These are phyloP conservation scores for Bombus soroeensis DNA, from an alignment of 1,140 invertebrate genomes.

Conservation along the genomic window DNA sequence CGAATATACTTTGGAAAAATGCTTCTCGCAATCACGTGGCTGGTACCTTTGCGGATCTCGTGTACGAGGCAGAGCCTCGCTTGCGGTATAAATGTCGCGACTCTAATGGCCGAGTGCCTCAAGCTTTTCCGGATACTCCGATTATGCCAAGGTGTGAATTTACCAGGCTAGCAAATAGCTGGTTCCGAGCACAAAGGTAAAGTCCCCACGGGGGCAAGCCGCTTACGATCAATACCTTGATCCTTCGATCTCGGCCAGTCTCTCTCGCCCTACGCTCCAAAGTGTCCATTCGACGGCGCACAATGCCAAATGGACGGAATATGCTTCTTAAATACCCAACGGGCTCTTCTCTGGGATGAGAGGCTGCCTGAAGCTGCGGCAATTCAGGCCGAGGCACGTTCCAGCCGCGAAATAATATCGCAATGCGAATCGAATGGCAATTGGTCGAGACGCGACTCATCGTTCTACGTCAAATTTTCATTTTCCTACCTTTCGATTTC, in stretches of 20 bases:
- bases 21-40: background rate
- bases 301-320: slow-evolving; percentile 73
- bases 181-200: slow-evolving; percentile 53
- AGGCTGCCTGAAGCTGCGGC: slow-evolving; percentile 61
- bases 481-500: background rate
- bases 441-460: background rate
- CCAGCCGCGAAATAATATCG: slow-evolving; percentile 59
- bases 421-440: slow-evolving; percentile 28
- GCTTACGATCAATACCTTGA: slow-evolving; percentile 80
- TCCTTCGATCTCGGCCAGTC: slow-evolving; percentile 66
- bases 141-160: slow-evolving; percentile 77
- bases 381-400: slow-evolving; percentile 72
- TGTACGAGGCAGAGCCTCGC: background rate
- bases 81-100: slow-evolving; percentile 52
- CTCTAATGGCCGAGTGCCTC: slow-evolving; percentile 63
- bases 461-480: background rate
- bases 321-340: slow-evolving; percentile 71
- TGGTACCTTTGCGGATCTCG: too few species aligned
- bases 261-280: slow-evolving; percentile 31
- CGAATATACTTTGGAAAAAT: background rate
- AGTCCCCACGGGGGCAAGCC: slow-evolving; percentile 69
- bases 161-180: slow-evolving; percentile 58
- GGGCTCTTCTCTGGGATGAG: slow-evolving; percentile 61
- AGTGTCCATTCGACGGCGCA: slow-evolving; percentile 70
- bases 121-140: slow-evolving; percentile 63